Percentiles rank a stretch among this genome's conserved stretches.
Evolutionary conservation across 64 coral and sea anemone species (phyloP).

Genomic region (Orbicella faveolata): DNA sequence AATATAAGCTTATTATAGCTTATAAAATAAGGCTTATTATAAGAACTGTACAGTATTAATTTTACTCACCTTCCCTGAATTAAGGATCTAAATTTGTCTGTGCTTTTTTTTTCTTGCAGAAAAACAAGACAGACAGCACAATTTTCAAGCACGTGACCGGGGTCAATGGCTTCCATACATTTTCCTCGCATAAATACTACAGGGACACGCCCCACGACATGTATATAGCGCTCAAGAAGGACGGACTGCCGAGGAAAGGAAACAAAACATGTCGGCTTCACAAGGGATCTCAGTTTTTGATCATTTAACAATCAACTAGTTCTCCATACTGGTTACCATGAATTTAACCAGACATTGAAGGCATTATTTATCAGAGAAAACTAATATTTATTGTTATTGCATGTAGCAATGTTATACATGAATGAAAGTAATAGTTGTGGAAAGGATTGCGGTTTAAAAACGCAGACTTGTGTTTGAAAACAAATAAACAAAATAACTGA

Average conservation of each 20-base stretch:
- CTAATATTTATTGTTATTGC: no score
- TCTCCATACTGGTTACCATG: no score
- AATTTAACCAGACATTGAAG: no score
- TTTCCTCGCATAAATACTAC: slow-evolving; percentile 45
- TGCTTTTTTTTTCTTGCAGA: neutral
- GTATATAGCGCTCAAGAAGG: slow-evolving; percentile 20
- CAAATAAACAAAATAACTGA: no score
- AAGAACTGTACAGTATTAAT: no score
- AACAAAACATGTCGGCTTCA: slow-evolving; percentile 33
- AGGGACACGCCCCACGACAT: slow-evolving; percentile 30
- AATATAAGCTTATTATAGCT: no score
- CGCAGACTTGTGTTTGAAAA: no score
- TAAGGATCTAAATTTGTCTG: neutral
- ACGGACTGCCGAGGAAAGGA: slow-evolving; percentile 35
- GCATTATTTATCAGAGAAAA: no score
- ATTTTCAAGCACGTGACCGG: slow-evolving; percentile 46
- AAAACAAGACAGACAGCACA: slow-evolving; percentile 46
- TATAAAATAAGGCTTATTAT: no score
- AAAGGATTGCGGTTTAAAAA: no score
- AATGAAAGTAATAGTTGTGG: no score
- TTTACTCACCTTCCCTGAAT: neutral
- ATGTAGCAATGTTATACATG: no score
- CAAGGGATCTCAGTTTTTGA: slow-evolving; percentile 37
- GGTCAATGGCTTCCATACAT: slow-evolving; percentile 26
- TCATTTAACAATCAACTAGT: neutral